Percentiles rank a stretch among this genome's conserved stretches.
These are phyloP conservation scores for Tupaia chinensis DNA, from an alignment of 2,113 vertebrate species.

Conservation along the genomic window DNA sequence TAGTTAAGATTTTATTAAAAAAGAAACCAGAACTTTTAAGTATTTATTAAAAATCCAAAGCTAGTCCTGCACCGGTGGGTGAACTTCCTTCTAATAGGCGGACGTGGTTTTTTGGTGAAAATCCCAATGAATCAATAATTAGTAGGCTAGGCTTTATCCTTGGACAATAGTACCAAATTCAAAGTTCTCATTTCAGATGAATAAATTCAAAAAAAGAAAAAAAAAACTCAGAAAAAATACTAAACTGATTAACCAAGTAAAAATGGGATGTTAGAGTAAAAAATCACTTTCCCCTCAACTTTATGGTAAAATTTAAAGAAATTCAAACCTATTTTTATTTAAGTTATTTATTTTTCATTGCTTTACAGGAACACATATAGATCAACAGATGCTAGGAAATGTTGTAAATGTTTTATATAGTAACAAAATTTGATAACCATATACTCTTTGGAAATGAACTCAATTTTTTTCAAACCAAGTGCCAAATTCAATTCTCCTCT, in stretches of 20 bases:
- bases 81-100: neutral
- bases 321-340: neutral
- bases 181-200: conserved; percentile 28
- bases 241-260: neutral
- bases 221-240: neutral
- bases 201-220: neutral
- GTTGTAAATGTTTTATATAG: neutral
- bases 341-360: neutral
- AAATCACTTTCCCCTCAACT: neutral
- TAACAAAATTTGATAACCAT: neutral
- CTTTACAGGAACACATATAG: neutral
- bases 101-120: neutral
- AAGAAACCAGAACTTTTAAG: neutral
- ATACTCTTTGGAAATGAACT: neutral
- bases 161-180: neutral
- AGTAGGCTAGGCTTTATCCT: neutral
- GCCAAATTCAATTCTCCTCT: neutral
- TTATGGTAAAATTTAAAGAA: neutral
- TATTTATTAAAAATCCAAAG: conserved; percentile 3
- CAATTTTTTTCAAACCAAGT: neutral
- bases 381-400: neutral
- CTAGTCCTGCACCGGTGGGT: neutral
- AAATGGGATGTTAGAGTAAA: neutral
- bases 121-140: neutral
- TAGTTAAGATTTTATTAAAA: neutral